Percentiles rank a stretch among this genome's conserved stretches.
Conservation (phyloP, 2,113 vertebrate species). For the Pedionomus torquatus region DNA sequence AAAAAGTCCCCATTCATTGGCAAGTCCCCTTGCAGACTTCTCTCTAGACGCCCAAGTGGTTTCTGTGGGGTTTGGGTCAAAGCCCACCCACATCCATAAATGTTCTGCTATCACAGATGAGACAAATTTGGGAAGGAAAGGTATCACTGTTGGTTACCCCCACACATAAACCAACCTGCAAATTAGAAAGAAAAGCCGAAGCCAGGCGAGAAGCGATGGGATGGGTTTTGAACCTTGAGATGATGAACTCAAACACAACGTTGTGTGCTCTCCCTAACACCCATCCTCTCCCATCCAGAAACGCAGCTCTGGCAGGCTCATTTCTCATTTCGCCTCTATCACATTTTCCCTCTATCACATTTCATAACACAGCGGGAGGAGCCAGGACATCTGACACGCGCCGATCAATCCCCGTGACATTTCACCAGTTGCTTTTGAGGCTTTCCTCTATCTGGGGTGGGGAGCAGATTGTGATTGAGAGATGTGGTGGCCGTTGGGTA, state of each 20-base stretch:
- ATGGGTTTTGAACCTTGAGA: neutral
- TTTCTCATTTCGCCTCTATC: neutral
- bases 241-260: neutral
- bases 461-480: neutral
- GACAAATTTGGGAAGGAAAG: neutral
- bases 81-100: neutral
- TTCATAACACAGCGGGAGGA: neutral
- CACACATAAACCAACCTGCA: neutral
- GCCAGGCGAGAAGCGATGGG: rapidly evolving
- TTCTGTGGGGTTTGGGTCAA: neutral
- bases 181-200: neutral
- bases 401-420: neutral
- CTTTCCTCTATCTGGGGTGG: neutral
- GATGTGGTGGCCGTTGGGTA: neutral
- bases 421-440: neutral
- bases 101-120: neutral
- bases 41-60: neutral
- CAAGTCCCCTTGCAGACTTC: neutral
- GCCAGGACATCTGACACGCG: neutral
- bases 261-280: neutral
- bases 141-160: neutral
- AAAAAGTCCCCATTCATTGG: neutral
- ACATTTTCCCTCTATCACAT: neutral
- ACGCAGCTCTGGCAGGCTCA: neutral
- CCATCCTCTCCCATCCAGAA: neutral